Evolutionary conservation across 2,797 vertebrate genomes (phyloP).

Genomic region (Zonotrichia albicollis): DNA sequence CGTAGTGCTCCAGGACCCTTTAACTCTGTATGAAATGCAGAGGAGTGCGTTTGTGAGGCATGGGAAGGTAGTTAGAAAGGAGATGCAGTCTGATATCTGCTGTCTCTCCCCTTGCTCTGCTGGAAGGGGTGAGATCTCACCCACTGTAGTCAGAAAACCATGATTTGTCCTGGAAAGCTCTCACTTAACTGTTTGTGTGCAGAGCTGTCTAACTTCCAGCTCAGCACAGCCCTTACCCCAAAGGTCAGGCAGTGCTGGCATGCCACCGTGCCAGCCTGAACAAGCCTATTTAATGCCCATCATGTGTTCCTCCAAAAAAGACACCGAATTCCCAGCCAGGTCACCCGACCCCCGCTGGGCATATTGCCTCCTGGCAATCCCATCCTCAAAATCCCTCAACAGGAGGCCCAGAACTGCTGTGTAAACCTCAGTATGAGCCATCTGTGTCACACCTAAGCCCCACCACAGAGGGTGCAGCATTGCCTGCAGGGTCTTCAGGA

Average conservation of each 20-base stretch:
- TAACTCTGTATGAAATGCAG: rapidly evolving
- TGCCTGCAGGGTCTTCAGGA: neutral
- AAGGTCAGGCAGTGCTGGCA: neutral
- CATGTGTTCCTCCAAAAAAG: neutral
- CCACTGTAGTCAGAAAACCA: neutral
- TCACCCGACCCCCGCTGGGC: rapidly evolving
- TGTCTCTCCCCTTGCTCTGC: neutral
- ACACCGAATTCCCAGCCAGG: neutral
- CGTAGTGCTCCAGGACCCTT: rapidly evolving
- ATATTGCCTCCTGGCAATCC: neutral
- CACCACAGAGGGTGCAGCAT: neutral
- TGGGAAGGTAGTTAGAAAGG: neutral
- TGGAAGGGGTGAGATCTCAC: neutral
- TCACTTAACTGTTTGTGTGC: neutral
- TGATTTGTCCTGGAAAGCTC: neutral
- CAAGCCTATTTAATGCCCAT: neutral
- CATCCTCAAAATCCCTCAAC: neutral
- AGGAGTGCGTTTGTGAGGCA: neutral
- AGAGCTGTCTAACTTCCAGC: neutral
- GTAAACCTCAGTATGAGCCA: neutral
- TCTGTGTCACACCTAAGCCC: neutral
- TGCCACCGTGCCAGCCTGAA: neutral
- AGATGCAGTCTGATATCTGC: neutral
- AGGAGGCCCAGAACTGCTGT: rapidly evolving
- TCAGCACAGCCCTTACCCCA: neutral